Evolutionary conservation across 2,797 vertebrate species (phyloP), one percentile per base, ranked within the genome.

Genomic region (Hemibagrus guttatus): DNA sequence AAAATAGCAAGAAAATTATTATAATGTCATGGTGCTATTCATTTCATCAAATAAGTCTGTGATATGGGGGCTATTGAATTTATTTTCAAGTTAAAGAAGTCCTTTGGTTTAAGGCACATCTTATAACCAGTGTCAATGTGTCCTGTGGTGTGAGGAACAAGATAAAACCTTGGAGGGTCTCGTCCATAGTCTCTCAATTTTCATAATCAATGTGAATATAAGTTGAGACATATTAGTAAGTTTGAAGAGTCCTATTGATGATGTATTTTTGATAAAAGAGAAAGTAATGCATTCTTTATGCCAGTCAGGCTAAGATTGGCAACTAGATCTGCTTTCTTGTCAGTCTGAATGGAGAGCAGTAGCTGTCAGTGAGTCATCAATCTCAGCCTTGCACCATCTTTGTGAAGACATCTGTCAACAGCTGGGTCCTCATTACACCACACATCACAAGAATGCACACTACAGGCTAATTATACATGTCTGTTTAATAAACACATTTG

Each of bases 311-410:
- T 42, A 39, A 64, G 59, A 64, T 19, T 64, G 39, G 59, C 23
- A 11, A n/a, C 58, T 63, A 81, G 3, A 21, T 59, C 19, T 39
- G 54, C 54, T 12, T 79, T 80, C 80, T 64, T 93, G 92, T 92
- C 93, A 93, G 90, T 92, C 94, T 93, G 94, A 93, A 89, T 85
- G 58, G 80, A 75, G 95, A 95, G 95, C 68, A 74, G 94, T 95
- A 91, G 87, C 94, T 96, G 95, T 95, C 95, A 96, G 93, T 94
- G 94, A 95, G 92, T 94, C 91, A 94, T 94, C 95, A 95, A 94
- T 94, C 95, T 95, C 95, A 85, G 66, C 81, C 83, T 84, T 84
- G 81, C 86, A 75, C 88, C 71, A 81, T 79, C 69, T 46, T 84
- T 79, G 14, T 87, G 72, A 64, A 84, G 83, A 82, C 79, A 86